Evolutionary conservation across 2,797 vertebrate genomes (phyloP).

Genomic region (Bufotes viridis): DNA sequence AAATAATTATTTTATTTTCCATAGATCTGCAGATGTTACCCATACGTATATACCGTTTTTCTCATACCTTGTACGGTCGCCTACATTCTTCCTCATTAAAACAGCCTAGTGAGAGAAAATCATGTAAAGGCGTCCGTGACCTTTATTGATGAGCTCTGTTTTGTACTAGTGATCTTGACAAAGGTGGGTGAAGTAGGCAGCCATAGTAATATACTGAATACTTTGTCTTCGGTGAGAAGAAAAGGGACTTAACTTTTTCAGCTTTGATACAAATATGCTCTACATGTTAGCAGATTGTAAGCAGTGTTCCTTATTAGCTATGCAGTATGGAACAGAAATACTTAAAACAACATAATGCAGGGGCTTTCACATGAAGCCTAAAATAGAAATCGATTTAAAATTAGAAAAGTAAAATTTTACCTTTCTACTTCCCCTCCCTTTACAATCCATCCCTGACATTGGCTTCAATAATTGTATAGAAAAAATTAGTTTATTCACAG

Average conservation of each 20-base stretch:
- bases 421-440: not conserved
- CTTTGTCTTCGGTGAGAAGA: not conserved
- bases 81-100: not conserved
- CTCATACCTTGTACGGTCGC: not conserved
- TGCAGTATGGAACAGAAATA: not conserved
- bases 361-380: not conserved
- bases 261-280: not conserved
- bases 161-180: conserved; percentile 23
- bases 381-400: too few species aligned
- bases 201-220: not conserved
- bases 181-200: not conserved
- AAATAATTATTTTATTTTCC: too few species aligned
- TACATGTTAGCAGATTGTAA: not conserved
- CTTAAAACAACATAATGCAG: not conserved
- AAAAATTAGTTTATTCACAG: too few species aligned
- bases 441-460: too few species aligned
- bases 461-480: too few species aligned
- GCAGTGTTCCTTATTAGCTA: not conserved
- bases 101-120: not conserved
- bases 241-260: not conserved
- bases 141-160: conserved; percentile 2
- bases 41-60: not conserved
- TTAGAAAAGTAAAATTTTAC: too few species aligned
- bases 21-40: too few species aligned
- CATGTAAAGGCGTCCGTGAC: conserved; percentile 8